Evolutionary conservation across 2,888 invertebrate species (phyloP), one percentile per base, ranked within the genome.

Genomic region (Drosophila setosimentum): DNA sequence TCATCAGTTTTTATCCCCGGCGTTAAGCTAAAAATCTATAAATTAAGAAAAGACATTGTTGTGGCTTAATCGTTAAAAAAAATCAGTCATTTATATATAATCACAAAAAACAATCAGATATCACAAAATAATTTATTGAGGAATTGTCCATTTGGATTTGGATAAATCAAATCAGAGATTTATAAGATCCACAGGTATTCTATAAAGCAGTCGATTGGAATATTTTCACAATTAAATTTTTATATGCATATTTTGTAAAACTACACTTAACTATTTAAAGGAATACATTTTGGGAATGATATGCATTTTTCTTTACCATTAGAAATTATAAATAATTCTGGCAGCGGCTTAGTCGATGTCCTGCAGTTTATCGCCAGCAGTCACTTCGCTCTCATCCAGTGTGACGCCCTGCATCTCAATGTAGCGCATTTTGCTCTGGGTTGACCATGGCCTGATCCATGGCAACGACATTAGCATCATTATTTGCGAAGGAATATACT

Each of bases 401-500:
- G 78, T 77, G 60, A 63, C 73, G 32, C 68, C 78, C 24, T 73
- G 66, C 3, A 78, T 57, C 30, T 78, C 58, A 48, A 80, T 67
- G 57, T 51, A 77, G 13, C 73, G 57, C 40, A 45, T 21, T 8
- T 77, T 58, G 13, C 50, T 63, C 10, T 73, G 68, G 3, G 13
- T n/a, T 6, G 73, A 29, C 65, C 73, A 73, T n/a, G 63, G 49
- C 7, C 77, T 42, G 37, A 73, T 63, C 78, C 78, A 78, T 2
- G 78, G 81, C 7, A 78, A 33, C 27, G 78, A 80, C 78, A 78
- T 78, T 8, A 78, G 58, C 78, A 80, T 77, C 81, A 78, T 78
- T 2, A 80, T 64, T 50, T 80, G 63, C 2, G 78, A 78, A 1
- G 81, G 78, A 29, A 54, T 49, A 32, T 66, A 57, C 11, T 76